phyloP scores from a whole-genome alignment of 1,140 invertebrate species.

The Muscidifurax raptorellus region DNA sequence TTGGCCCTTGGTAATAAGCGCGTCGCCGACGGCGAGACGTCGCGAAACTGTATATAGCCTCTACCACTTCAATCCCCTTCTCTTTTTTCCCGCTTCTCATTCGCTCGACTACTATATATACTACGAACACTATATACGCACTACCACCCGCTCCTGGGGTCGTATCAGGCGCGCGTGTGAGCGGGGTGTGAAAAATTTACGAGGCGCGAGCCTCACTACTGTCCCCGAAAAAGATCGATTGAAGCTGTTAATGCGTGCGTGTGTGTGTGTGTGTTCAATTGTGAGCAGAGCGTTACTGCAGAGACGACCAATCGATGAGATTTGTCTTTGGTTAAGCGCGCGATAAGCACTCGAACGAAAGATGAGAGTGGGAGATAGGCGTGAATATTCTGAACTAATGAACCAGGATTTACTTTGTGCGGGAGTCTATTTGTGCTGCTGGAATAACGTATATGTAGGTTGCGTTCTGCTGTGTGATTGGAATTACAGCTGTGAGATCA shows the following conservation, averaged over 20 bases:
- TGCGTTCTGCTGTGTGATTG: not conserved
- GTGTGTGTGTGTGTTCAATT: not conserved
- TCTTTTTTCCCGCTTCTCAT: not conserved
- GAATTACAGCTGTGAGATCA: too few relatives aligned
- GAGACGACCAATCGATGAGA: slow-evolving; percentile 51
- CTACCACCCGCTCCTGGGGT: slow-evolving; percentile 55
- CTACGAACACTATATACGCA: slow-evolving; percentile 21
- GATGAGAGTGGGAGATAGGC: not conserved
- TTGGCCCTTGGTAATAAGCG: slow-evolving; percentile 23
- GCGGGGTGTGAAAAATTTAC: slow-evolving; percentile 72
- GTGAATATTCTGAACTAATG: not conserved
- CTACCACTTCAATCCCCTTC: not conserved
- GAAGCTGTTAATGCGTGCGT: slow-evolving; percentile 45
- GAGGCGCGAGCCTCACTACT: slow-evolving; percentile 61
- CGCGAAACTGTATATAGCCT: not conserved
- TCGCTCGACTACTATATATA: not conserved
- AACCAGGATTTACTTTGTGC: slow-evolving; percentile 17
- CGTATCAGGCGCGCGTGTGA: slow-evolving; percentile 65
- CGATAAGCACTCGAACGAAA: slow-evolving; percentile 38
- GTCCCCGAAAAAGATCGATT: slow-evolving; percentile 59
- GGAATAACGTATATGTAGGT: too few relatives aligned
- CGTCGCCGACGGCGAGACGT: not conserved
- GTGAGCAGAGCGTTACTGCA: not conserved
- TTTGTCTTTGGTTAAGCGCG: slow-evolving; percentile 56
- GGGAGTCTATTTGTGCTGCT: too few relatives aligned